These are phyloP conservation scores for Leptopterna dolabrata DNA, from an alignment of 2,888 invertebrate genomes.

Conservation along the genomic window DNA sequence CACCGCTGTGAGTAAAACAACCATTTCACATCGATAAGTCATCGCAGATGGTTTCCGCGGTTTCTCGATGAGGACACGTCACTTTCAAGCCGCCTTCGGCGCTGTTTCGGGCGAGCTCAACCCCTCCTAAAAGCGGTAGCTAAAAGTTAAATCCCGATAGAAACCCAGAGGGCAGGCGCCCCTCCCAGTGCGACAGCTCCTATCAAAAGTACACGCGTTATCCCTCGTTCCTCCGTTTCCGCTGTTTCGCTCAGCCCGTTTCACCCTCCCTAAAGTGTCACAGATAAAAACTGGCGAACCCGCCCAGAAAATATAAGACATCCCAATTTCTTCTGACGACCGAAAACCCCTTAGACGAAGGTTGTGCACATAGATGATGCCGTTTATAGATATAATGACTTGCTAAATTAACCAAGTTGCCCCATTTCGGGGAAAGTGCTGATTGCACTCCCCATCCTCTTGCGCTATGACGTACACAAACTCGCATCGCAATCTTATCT, in stretches of 20 bases:
- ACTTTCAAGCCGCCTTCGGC: neutral
- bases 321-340: neutral
- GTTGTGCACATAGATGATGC: neutral
- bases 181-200: slow-evolving; percentile 49
- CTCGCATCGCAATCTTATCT: neutral
- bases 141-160: slow-evolving; percentile 46
- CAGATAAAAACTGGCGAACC: neutral
- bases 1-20: slow-evolving; percentile 53
- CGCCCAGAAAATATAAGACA: neutral
- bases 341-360: neutral
- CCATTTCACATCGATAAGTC: neutral
- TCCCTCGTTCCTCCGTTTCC: neutral
- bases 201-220: slow-evolving; percentile 23
- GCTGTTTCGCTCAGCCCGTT: neutral
- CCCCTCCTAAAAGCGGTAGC: neutral
- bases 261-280: neutral
- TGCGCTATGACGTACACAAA: neutral
- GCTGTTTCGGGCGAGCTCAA: neutral
- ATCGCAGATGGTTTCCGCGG: neutral
- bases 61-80: neutral
- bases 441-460: neutral
- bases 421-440: neutral
- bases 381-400: neutral
- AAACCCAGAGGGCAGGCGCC: slow-evolving; percentile 43
- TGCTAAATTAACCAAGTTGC: neutral